A percentile compares a stretch with the other conserved stretches of the same genome.
These are phyloP conservation scores for Phaethon lepturus DNA, from an alignment of 2,113 vertebrate genomes.

Conservation along the genomic window DNA sequence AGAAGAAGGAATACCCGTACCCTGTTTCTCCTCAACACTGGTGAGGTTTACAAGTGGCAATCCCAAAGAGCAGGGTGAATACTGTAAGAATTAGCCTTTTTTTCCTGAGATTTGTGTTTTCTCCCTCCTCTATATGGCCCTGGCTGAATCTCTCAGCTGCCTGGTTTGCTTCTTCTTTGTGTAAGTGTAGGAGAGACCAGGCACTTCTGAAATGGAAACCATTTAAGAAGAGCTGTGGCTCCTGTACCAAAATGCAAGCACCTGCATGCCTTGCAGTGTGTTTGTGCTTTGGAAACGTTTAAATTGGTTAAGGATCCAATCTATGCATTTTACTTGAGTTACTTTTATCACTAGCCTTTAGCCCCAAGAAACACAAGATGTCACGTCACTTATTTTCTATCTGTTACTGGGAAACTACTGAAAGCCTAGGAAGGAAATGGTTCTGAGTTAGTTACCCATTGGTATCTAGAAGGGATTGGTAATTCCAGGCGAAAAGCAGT, in stretches of 20 bases:
- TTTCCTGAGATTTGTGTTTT: neutral
- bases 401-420: neutral
- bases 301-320: neutral
- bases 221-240: neutral
- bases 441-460: neutral
- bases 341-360: neutral
- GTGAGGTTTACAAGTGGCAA: neutral
- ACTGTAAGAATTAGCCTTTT: neutral
- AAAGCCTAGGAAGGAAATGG: neutral
- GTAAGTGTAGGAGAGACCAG: neutral
- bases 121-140: neutral
- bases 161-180: neutral
- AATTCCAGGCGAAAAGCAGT: neutral
- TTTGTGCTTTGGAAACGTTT: neutral
- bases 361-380: rapidly evolving
- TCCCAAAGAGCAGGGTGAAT: neutral
- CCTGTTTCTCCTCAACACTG: neutral
- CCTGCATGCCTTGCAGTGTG: neutral
- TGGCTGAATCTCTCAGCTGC: neutral
- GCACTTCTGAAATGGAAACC: neutral
- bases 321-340: neutral
- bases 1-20: neutral
- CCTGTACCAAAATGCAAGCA: neutral
- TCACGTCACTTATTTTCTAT: neutral
- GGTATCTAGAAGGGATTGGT: neutral